Conservation (phyloP, 2,888 invertebrate species). For the Diaperis boleti region DNA sequence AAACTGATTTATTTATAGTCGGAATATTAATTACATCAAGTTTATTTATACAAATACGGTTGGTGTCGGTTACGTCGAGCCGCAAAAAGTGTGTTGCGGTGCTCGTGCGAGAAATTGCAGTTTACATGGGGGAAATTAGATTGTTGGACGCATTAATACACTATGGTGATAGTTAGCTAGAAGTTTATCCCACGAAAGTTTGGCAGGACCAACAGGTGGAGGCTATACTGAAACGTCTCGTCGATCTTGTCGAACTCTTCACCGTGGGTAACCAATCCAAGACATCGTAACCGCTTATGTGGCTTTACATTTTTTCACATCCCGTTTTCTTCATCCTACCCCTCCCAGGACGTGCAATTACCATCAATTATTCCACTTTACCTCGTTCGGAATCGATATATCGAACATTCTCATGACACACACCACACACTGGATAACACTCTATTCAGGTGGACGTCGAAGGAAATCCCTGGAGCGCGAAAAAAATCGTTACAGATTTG, state of each 20-base stretch:
- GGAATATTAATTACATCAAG: slow-evolving; percentile 39
- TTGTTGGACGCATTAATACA: too few relatives aligned
- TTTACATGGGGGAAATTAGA: too few relatives aligned
- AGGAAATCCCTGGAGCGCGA: slow-evolving; percentile 4
- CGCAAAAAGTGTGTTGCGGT: too few relatives aligned
- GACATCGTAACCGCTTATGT: too few relatives aligned
- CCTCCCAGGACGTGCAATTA: slow-evolving; percentile 29
- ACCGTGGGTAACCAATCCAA: too few relatives aligned
- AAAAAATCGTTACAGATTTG: slow-evolving; percentile 12
- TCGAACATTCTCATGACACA: slow-evolving; percentile 32
- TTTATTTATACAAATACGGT: slow-evolving; percentile 33
- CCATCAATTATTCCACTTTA: slow-evolving; percentile 35
- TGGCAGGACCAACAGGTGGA: too few relatives aligned
- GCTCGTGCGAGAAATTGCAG: too few relatives aligned
- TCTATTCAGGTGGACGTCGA: not conserved
- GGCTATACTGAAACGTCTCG: too few relatives aligned
- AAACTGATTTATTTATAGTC: slow-evolving; percentile 29
- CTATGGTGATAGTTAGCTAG: too few relatives aligned
- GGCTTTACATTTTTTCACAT: slow-evolving; percentile 3
- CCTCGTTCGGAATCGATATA: slow-evolving; percentile 22
- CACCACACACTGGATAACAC: slow-evolving; percentile 11
- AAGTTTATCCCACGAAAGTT: too few relatives aligned
- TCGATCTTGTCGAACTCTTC: too few relatives aligned
- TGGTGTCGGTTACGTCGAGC: slow-evolving; percentile 26
- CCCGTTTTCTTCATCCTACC: slow-evolving; percentile 2